Evolutionary conservation across 2,888 invertebrate genomes (phyloP).

Genomic region (Dasysyrphus tricinctus): DNA sequence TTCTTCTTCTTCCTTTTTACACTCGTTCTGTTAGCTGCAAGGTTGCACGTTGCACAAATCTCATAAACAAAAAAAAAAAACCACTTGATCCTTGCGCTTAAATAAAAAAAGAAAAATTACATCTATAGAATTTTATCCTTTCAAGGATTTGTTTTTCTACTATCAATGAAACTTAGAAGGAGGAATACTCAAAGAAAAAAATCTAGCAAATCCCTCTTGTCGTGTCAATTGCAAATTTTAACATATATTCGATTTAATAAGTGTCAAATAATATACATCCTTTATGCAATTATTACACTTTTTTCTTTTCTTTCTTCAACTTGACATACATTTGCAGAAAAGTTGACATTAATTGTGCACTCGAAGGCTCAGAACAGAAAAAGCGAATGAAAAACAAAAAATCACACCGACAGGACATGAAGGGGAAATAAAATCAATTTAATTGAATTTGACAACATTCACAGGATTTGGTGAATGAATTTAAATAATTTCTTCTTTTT

Average conservation of each 20-base stretch:
- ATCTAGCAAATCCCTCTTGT: constrained; percentile 37
- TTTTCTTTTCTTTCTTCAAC: neutral
- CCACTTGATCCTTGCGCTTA: constrained; percentile 52
- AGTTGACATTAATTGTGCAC: constrained; percentile 73
- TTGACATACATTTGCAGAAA: constrained; percentile 20
- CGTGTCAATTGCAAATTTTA: constrained; percentile 64
- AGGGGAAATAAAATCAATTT: constrained; percentile 56
- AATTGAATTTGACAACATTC: constrained; percentile 66
- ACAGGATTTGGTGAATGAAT: constrained; percentile 70
- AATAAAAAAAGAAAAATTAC: constrained; percentile 8
- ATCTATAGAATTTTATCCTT: constrained; percentile 9
- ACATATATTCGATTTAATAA: constrained; percentile 63
- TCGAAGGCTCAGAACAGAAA: constrained; percentile 3
- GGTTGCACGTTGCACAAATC: constrained; percentile 46
- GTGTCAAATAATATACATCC: constrained; percentile 59
- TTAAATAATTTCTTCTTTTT: constrained; percentile 54
- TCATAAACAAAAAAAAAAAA: neutral
- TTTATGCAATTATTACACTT: constrained; percentile 64
- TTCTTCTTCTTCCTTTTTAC: neutral
- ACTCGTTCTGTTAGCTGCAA: neutral
- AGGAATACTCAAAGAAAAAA: neutral
- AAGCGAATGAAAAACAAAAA: constrained; percentile 6
- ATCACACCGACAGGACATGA: constrained; percentile 28
- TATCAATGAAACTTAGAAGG: constrained; percentile 14
- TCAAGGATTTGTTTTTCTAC: constrained; percentile 25